These are phyloP conservation scores for Neodon shergylaensis DNA, from an alignment of 2,113 vertebrate species.

Conservation along the genomic window DNA sequence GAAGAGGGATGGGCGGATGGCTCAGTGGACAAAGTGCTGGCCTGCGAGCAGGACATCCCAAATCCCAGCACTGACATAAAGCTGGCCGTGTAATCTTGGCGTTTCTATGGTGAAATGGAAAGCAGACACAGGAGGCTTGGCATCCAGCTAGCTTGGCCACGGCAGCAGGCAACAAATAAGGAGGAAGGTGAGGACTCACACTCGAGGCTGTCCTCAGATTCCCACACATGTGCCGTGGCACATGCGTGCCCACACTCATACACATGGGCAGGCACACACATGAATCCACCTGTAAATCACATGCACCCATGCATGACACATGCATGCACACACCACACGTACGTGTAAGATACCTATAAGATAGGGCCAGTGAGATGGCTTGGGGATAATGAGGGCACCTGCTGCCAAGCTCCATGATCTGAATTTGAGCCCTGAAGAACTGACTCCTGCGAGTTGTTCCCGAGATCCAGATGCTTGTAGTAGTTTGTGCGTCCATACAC, in stretches of 20 bases:
- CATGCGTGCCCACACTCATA: neutral
- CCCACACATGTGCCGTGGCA: neutral
- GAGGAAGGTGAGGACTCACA: neutral
- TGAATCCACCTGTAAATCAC: neutral
- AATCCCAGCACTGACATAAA: neutral
- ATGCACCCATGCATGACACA: neutral
- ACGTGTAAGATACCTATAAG: neutral
- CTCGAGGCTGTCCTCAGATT: neutral
- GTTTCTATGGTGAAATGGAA: no score
- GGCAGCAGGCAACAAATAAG: no score
- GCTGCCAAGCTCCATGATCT: neutral
- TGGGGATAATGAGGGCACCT: neutral
- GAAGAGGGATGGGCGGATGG: neutral
- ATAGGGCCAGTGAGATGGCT: neutral
- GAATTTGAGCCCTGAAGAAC: neutral
- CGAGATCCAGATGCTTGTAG: neutral
- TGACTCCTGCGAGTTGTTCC: neutral
- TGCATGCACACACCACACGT: neutral
- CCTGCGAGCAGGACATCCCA: neutral
- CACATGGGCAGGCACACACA: no score
- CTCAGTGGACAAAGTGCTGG: neutral
- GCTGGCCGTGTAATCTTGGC: neutral
- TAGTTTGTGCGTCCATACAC: neutral
- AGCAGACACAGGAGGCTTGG: neutral
- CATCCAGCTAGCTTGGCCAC: neutral